Percentiles rank a stretch among this genome's conserved stretches.
These are phyloP conservation scores for Zapus hudsonius DNA, from an alignment of 2,113 vertebrate genomes.

Conservation along the genomic window DNA sequence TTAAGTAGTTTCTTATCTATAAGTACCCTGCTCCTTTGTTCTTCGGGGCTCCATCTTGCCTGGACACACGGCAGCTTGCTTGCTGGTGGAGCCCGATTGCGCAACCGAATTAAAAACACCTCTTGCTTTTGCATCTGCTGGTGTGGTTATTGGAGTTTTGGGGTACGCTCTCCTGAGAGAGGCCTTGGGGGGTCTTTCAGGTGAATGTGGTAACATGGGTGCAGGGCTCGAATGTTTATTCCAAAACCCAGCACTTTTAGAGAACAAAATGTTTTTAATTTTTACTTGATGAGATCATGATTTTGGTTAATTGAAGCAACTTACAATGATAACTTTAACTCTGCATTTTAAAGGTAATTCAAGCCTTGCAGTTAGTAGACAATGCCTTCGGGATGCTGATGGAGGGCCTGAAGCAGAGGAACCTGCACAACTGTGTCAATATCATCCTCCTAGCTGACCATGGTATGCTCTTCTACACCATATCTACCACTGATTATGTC, in stretches of 20 bases:
- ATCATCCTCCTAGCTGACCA: slow-evolving; percentile 95
- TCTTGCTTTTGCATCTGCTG: too few species aligned
- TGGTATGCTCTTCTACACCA: slow-evolving; percentile 85
- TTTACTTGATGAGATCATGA: not conserved
- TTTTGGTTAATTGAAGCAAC: not conserved
- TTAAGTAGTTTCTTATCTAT: too few species aligned
- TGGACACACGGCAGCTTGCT: too few species aligned
- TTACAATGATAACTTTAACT: not conserved
- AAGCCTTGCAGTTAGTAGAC: slow-evolving; percentile 90
- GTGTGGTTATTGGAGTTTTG: too few species aligned
- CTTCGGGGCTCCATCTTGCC: too few species aligned
- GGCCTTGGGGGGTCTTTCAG: too few species aligned
- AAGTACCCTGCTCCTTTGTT: too few species aligned
- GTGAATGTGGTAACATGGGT: not conserved
- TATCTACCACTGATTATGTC: not conserved
- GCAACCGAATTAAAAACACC: too few species aligned
- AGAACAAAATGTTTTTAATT: not conserved
- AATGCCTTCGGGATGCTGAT: slow-evolving; percentile 90
- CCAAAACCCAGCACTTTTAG: not conserved
- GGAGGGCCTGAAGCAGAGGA: slow-evolving; percentile 91
- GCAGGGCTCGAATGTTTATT: not conserved
- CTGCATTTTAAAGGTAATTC: slow-evolving; percentile 85
- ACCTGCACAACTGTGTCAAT: slow-evolving; percentile 92
- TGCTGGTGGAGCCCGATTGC: too few species aligned
- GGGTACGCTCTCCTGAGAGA: too few species aligned